Base-by-base conservation (phyloP, 2,888 invertebrate genomes). In the Brachyptera putata region DNA sequence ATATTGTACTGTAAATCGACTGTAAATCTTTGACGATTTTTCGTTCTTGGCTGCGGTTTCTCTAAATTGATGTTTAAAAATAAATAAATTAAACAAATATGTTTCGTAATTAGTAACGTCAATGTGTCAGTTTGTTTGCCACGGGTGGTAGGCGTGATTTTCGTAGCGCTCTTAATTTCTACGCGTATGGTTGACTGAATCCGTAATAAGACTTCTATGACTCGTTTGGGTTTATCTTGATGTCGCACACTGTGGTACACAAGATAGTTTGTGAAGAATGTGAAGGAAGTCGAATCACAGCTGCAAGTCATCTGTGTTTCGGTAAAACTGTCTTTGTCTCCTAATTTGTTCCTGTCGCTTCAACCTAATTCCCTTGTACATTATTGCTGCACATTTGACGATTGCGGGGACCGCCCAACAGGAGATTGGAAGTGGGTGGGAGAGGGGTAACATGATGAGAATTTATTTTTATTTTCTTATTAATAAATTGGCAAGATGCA, bases 291-390 rank as follows among this genome's bases (percentile, higher is more conserved):
- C 18, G 37, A n/a, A 18, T 26, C 36, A 49, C 60, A 57, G 60
- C 60, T 57, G 60, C 60, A 60, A 60, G 60, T 56, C 60, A 60
- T 60, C 57, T 60, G 60, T 16, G 39, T 3, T 18, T 57, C 14
- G n/a, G n/a, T 30, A 43, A 11, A 21, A 49, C 58, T 50, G 26
- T 22, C 30, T 55, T 41, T 16, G 55, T 37, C 37, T 57, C 60
- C 57, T 57, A 60, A 60, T 60, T 60, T 60, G 60, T 60, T 57
- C 49, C 49, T 48, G 60, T 60, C 60, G 57, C 60, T 56, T 57
- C 37, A 4, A 30, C 49, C 57, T 60, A 60, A 60, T 60, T 60
- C 60, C 25, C 49, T 49, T 56, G 56, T 60, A 22, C 56, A 16
- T 60, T 60, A 60, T 60, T 43, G 24, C 50, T 9, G 16, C 56